Base-by-base conservation (phyloP, 2,888 invertebrate genomes). In the Parnassius apollo region DNA sequence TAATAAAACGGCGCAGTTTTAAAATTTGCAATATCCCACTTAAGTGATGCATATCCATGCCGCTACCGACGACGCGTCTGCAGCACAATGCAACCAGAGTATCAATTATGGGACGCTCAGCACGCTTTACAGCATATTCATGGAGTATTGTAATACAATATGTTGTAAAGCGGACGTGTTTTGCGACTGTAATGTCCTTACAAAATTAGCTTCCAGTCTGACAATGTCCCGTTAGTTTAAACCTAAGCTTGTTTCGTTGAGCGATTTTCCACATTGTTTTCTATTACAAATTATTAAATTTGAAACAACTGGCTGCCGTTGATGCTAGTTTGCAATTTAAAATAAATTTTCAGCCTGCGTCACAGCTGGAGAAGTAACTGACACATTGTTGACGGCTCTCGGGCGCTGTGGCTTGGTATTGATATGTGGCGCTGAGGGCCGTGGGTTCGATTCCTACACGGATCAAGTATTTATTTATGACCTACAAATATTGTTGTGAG, bases 111-210 rank as follows among this genome's bases (percentile, higher is more conserved):
- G 69, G 63, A 59, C 68, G 65, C 64, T 69, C 64, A 57, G 64
- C 50, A 57, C 50, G 42, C 67, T 66, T 71, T 68, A 72, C 69
- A 68, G 59, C 66, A 70, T 69, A 70, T 66, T 69, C 66, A 50
- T 18, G 53, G n/a, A 1, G 48, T 59, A 55, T 67, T 61, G 45
- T 25, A 60, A 62, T 65, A 79, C 80, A 80, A 80, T 77, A 66
- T 77, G 70, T 64, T 64, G 74, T 78, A 77, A 77, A 68, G 54
- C 59, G 52, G 66, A 65, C 62, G 62, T 62, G 62, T 57, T 53
- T 57, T 2, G 57, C 12, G 57, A 12, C 18, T 48, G 57, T 57
- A 53, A 62, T 62, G 52, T 53, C 46, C 42, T 44, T 52, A 13
- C 50, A 46, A 51, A 46, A 42, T 57, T 49, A 48, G 50, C 42